Evolutionary conservation across 2,888 invertebrate genomes (phyloP), one percentile per base, ranked within the genome.

Genomic region (Dicyrtoma fusca): DNA sequence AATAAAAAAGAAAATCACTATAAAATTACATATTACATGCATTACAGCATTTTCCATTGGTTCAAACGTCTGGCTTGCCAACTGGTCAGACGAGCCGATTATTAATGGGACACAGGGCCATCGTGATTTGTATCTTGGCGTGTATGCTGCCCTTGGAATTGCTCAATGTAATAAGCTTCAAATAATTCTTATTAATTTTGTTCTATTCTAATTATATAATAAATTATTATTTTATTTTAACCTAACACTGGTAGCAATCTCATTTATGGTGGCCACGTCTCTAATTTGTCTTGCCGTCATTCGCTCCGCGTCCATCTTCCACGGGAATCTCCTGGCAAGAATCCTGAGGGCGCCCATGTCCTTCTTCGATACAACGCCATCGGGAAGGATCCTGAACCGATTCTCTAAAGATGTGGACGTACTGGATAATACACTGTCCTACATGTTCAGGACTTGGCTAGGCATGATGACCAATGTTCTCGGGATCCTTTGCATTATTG

Each of bases 401-500:
- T 82, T 82, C 73, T 74, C 81, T 11, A 82, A 82, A 70, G 34
- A 34, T 34, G 77, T 82, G 0, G 81, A 82, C 59, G 75, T 76
- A 1, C 65, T 81, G 57, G 82, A 82, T 69, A 74, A 73, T 45
- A 14, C 64, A 1, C 55, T 79, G 0, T 77, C 78, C 1, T 34
- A 25, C 0, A 69, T 76, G 25, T 47, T 79, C 14, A 68, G 75
- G n/a, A 72, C 72, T n/a, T 71, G 69, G 49, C 11, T 73, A 5
- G 62, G 63, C 17, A 71, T 70, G 66, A 42, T 75, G 25, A 53
- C 71, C 81, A 80, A 82, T 82, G 82, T 95, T 59, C 83, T 94
- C 81, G 93, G 93, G 69, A 95, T 93, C 26, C 84, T 95, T 80
- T 89, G 91, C 83, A 92, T 96, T 76, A 94, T 96, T 85, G 91